Evolutionary conservation across 2,888 invertebrate species (phyloP), one percentile per base, ranked within the genome.

Genomic region (Rhamphomyia laevipes): DNA sequence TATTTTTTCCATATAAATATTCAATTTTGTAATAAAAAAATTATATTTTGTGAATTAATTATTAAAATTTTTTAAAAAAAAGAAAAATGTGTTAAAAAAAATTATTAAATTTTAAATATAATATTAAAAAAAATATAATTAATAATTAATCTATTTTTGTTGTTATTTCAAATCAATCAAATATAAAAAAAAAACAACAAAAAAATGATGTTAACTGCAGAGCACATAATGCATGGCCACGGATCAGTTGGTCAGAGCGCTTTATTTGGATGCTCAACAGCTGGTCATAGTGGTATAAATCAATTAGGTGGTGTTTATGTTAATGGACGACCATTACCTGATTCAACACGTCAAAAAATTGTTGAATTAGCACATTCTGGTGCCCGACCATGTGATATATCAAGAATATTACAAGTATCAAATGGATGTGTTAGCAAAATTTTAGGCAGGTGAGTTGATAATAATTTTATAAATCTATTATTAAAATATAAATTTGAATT

Each of bases 381-480:
- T 51, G 95, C 95, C 54, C 74, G 97, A 62, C 97, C 97, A 52
- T 97, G 97, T 77, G 97, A 97, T 80, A 99, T 97, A 74, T 95
- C 94, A 63, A 80, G 96, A 64, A 94, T 95, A 65, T 84, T 97
- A 59, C 96, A 96, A 78, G 96, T 97, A 69, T 95, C 95, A 74
- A 97, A 97, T 74, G 97, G 97, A 72, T 97, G 93, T 76, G 95
- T 97, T 68, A 93, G 94, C 73, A 97, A 97, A 79, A 97, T 97
- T 67, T 85, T 97, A 61, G 95, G 95, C 76, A 91, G 91, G 91
- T 91, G 74, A 77, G 60, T 35, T 13, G 4, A 13, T 4, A 13
- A 4, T 11, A 33, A 33, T 5, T 33, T 33, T 33, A 9, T 30
- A 9, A 9, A 11, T 30, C 11, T 30, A 30, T 30, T 30, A 11